Evolutionary conservation across 2,113 vertebrate genomes (phyloP).

Genomic region (Gavialis gangeticus): DNA sequence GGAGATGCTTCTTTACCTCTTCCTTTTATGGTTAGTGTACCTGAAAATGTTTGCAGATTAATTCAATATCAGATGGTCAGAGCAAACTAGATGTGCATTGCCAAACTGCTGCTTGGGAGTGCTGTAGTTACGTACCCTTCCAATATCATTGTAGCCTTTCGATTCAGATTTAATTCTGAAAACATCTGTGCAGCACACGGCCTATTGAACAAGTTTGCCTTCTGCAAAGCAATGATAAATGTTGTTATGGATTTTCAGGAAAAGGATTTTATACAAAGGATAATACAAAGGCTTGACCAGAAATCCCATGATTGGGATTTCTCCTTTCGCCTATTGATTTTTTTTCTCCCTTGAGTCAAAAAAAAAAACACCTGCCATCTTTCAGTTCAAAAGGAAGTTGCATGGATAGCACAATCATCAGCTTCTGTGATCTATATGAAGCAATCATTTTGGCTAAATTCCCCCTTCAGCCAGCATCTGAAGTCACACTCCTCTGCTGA

Average conservation of each 20-base stretch:
- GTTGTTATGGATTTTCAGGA: background rate
- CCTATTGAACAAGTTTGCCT: too few relatives aligned
- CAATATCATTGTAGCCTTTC: background rate
- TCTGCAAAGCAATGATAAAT: background rate
- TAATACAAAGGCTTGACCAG: fast-evolving
- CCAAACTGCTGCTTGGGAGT: background rate
- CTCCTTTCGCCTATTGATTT: background rate
- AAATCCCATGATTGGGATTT: background rate
- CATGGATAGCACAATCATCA: background rate
- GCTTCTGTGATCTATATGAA: background rate
- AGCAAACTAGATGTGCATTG: background rate
- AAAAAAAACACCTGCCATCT: background rate
- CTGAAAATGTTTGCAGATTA: background rate
- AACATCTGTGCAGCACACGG: background rate
- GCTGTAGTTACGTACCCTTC: background rate
- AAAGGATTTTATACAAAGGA: background rate
- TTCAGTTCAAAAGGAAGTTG: background rate
- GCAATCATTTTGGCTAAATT: conserved; percentile 15
- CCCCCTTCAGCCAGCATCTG: conserved; percentile 6
- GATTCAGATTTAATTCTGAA: background rate
- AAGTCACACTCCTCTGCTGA: conserved; percentile 16
- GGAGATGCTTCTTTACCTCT: background rate
- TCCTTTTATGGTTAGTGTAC: background rate
- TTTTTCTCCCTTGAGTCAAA: background rate
- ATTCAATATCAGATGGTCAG: background rate